Base-by-base conservation (phyloP, 1,140 invertebrate species). In the Tetragonula clypearis region DNA sequence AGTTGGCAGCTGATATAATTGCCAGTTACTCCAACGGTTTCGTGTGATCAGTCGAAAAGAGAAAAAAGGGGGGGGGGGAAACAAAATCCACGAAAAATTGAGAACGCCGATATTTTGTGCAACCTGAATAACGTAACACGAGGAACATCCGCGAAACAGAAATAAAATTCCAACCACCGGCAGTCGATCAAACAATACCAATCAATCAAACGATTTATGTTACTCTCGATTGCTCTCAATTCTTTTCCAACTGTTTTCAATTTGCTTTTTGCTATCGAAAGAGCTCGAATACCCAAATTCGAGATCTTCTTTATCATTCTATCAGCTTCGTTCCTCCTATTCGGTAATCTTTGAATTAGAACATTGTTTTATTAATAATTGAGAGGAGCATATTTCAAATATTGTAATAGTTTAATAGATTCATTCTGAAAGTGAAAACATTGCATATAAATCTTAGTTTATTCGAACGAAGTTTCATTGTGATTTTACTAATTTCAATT, bases 121-220 rank as follows among this genome's bases (percentile, higher is more conserved):
- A 69, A 69, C 68, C 19, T 8, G 3, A 69, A 69, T 9, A 35
- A 19, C 19, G 21, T 69, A 19, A 41, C 19, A 69, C 19, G 30
- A 69, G 49, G 2, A 74, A 30, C 53, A 56, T 75, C 23, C 53
- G 11, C 4, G 5, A 15, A 58, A 35, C 21, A 35, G 55, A 75
- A 75, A 75, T 23, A 15, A 75, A 58, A 56, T 55, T 6, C 19
- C 73, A 15, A 53, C 55, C 26, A 35, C 19, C 2, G 55, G 53
- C 21, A 21, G 19, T 75, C 55, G 73, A 75, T 75, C 30, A 58
- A 75, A 75, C 55, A 58, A 58, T 75, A 21, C 30, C 26, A 35
- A 35, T 30, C 55, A 21, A 56, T 56, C 73, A 23, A 35, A 30
- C 55, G 73, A 75, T 75, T 75, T 58, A 58, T 23, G n/a, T 55